These are phyloP conservation scores for Drosophila peninsularis DNA, from an alignment of 2,888 invertebrate genomes.

Conservation along the genomic window DNA sequence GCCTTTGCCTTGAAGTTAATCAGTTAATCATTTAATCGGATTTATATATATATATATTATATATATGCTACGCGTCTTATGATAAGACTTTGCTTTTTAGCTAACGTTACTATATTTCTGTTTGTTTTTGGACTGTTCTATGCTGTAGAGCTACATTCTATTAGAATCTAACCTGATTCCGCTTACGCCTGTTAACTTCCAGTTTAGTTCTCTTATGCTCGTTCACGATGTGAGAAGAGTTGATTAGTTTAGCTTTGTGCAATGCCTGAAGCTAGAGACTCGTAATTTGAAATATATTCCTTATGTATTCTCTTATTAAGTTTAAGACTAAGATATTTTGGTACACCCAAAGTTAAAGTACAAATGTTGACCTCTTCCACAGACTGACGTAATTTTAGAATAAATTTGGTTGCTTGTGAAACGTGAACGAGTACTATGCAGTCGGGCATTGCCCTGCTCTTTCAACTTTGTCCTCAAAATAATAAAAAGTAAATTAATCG, in stretches of 20 bases:
- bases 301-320: too few relatives aligned
- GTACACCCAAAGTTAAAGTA: too few relatives aligned
- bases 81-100: conserved; percentile 1
- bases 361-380: neutral
- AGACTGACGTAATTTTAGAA: neutral
- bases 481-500: conserved; percentile 27
- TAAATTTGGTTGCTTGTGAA: neutral
- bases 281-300: neutral
- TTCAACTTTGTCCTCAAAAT: neutral
- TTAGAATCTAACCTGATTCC: conserved; percentile 60
- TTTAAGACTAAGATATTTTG: neutral
- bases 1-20: conserved; percentile 63
- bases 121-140: conserved; percentile 26
- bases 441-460: neutral
- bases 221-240: neutral
- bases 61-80: conserved; percentile 2
- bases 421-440: conserved; percentile 3
- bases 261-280: neutral
- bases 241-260: neutral
- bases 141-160: conserved; percentile 25
- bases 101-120: conserved; percentile 14
- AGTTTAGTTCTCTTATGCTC: neutral
- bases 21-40: conserved; percentile 41
- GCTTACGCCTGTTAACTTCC: conserved; percentile 62
- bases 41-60: conserved; percentile 21